Evolutionary conservation across 1,140 invertebrate genomes (phyloP).

Genomic region (Brachionus angularis): DNA sequence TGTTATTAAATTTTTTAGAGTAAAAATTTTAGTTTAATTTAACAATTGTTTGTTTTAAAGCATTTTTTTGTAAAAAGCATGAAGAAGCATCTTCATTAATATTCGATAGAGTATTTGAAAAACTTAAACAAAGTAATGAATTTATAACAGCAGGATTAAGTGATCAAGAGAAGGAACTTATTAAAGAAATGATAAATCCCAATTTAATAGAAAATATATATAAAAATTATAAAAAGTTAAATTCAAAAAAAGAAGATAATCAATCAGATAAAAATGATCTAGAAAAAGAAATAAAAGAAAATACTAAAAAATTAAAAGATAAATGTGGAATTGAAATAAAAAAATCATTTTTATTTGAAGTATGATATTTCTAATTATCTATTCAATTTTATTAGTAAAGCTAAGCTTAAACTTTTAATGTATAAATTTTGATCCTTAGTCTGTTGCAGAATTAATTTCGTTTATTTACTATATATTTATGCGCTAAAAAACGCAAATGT

Average conservation of each 20-base stretch:
- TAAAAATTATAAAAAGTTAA: not conserved
- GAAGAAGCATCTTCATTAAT: conserved; percentile 58
- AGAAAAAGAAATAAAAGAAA: not conserved
- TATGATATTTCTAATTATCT: not conserved
- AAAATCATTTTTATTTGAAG: conserved; percentile 30
- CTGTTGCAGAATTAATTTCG: no score
- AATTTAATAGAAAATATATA: not conserved
- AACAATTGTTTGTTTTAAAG: not conserved
- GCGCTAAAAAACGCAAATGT: no score
- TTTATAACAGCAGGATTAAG: conserved; percentile 49
- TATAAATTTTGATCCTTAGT: no score
- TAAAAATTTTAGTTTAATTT: not conserved
- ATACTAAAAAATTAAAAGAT: not conserved
- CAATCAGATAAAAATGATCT: not conserved
- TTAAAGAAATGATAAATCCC: conserved; percentile 58
- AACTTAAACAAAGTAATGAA: conserved; percentile 49
- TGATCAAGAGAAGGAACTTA: conserved; percentile 55
- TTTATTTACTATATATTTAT: no score
- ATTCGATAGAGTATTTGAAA: conserved; percentile 58
- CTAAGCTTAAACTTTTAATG: not conserved
- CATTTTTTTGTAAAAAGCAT: conserved; percentile 53
- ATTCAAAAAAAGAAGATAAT: not conserved
- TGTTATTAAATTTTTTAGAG: not conserved
- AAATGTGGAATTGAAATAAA: not conserved
- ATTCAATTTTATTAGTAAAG: no score